Conservation (phyloP, 2,113 vertebrate genomes). For the Anolis sagrei region DNA sequence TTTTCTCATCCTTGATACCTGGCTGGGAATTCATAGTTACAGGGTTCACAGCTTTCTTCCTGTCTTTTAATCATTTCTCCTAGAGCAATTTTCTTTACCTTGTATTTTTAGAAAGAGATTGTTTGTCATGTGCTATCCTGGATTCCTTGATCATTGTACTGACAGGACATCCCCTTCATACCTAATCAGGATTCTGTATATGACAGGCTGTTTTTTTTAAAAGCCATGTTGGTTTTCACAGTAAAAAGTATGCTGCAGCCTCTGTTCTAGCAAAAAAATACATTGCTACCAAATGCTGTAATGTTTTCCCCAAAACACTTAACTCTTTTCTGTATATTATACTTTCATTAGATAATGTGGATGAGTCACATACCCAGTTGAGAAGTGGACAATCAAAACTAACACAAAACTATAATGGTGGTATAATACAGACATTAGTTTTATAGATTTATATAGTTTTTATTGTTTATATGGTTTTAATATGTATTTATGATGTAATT, state of each 20-base stretch:
- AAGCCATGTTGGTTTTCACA: not conserved
- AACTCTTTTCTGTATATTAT: not conserved
- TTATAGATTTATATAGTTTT: no score
- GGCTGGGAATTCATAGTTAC: slow-evolving; percentile 6
- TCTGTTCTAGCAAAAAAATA: not conserved
- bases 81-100: not conserved
- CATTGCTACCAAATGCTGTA: slow-evolving; percentile 1
- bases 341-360: not conserved
- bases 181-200: not conserved
- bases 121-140: slow-evolving; percentile 1
- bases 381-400: not conserved
- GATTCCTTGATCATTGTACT: slow-evolving; percentile 2
- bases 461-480: no score
- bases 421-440: no score
- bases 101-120: not conserved
- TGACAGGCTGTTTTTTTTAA: not conserved
- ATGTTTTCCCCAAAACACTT: not conserved
- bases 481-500: no score
- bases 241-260: not conserved
- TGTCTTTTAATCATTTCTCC: slow-evolving; percentile 1
- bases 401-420: not conserved
- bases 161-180: not conserved
- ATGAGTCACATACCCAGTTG: not conserved
- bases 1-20: not conserved
- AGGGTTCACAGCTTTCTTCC: not conserved